Evolutionary conservation across 1,140 invertebrate genomes (phyloP).

Genomic region (Dreissena polymorpha): DNA sequence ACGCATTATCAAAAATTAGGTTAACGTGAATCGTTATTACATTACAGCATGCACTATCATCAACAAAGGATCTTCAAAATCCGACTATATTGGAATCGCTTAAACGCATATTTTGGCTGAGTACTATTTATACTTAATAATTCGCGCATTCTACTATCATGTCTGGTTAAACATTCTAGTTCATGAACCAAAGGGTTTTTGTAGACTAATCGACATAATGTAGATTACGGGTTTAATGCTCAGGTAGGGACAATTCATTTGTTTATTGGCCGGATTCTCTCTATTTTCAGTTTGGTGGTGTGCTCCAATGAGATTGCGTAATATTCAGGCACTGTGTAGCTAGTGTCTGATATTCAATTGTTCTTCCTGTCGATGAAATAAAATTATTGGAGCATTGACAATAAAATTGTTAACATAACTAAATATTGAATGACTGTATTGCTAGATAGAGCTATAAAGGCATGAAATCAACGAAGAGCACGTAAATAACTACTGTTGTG

Average conservation of each 20-base stretch:
- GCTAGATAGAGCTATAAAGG: too few relatives aligned
- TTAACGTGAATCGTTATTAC: constrained; percentile 4
- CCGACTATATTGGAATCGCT: constrained; percentile 8
- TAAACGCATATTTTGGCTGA: constrained; percentile 7
- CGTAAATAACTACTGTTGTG: too few relatives aligned
- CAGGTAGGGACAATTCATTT: neutral
- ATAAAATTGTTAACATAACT: too few relatives aligned
- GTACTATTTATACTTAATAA: neutral
- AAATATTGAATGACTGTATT: too few relatives aligned
- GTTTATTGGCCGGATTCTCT: neutral
- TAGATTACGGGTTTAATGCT: neutral
- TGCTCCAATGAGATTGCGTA: neutral
- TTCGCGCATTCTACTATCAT: neutral
- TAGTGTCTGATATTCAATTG: too few relatives aligned
- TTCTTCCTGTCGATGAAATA: too few relatives aligned
- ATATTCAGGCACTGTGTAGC: neutral
- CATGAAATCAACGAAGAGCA: too few relatives aligned
- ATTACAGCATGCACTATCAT: constrained; percentile 14
- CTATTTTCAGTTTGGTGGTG: neutral
- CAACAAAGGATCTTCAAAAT: constrained; percentile 26
- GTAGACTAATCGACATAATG: neutral
- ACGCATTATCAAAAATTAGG: neutral
- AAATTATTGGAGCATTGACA: too few relatives aligned
- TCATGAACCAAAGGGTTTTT: neutral
- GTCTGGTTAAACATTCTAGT: neutral